These are phyloP conservation scores for Dexiosoma caninum DNA, from an alignment of 2,888 invertebrate genomes.

Conservation along the genomic window DNA sequence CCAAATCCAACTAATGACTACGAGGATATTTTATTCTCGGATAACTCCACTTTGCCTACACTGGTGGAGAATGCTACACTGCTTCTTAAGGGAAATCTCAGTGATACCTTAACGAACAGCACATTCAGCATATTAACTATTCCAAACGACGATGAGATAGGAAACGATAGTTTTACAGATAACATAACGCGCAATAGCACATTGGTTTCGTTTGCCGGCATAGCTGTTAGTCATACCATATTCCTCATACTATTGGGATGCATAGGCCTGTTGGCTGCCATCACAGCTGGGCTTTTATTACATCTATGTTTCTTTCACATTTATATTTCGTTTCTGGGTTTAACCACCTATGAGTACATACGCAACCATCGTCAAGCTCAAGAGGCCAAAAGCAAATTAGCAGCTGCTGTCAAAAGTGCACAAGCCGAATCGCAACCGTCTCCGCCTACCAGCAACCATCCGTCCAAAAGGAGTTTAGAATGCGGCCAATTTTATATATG, in stretches of 20 bases:
- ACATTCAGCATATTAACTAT: slow-evolving; percentile 1
- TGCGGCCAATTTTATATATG: slow-evolving; percentile 76
- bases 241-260: slow-evolving; percentile 81
- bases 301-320: slow-evolving; percentile 93
- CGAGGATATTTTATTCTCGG: slow-evolving; percentile 16
- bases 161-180: slow-evolving; percentile 12
- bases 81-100: slow-evolving; percentile 2
- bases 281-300: slow-evolving; percentile 86
- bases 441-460: slow-evolving; percentile 67
- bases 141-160: background rate
- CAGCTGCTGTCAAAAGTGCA: slow-evolving; percentile 44
- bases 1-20: slow-evolving; percentile 26
- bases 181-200: slow-evolving; percentile 20
- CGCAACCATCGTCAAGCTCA: slow-evolving; percentile 78
- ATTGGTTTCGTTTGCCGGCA: slow-evolving; percentile 69
- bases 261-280: slow-evolving; percentile 84
- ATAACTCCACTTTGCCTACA: slow-evolving; percentile 11
- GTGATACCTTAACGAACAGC: slow-evolving; percentile 47
- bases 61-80: slow-evolving; percentile 34
- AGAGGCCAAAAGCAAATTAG: slow-evolving; percentile 71
- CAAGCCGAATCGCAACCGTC: slow-evolving; percentile 66
- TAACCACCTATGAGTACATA: slow-evolving; percentile 95
- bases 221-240: slow-evolving; percentile 80
- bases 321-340: slow-evolving; percentile 89
- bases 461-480: slow-evolving; percentile 71